A percentile compares a stretch with the other conserved stretches of the same genome.
These are phyloP conservation scores for Gobiocypris rarus DNA, from an alignment of 2,113 vertebrate genomes.

Conservation along the genomic window DNA sequence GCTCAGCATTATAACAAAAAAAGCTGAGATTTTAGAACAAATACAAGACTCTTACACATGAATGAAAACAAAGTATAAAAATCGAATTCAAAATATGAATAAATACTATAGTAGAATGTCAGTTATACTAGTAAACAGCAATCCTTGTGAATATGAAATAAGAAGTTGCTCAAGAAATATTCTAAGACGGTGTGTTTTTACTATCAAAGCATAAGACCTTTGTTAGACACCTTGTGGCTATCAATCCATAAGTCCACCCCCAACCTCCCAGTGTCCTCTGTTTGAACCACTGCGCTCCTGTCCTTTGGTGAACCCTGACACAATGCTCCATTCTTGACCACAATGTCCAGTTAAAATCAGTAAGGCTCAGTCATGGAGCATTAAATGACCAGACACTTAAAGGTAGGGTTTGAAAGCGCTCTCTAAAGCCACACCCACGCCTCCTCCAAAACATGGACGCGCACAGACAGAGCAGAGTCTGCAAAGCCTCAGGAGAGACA, in stretches of 20 bases:
- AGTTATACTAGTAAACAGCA: not conserved
- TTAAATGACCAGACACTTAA: conserved; percentile 4
- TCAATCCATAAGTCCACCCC: conserved; percentile 23
- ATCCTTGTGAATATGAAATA: not conserved
- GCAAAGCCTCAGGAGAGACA: no score
- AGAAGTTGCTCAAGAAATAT: conserved; percentile 8
- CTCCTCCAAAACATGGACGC: no score
- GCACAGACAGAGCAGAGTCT: no score
- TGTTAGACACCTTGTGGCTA: not conserved
- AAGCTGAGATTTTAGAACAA: not conserved
- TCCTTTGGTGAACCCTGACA: conserved; percentile 39
- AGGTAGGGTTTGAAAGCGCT: no score
- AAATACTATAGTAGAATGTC: no score
- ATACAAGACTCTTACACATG: no score
- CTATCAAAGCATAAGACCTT: conserved; percentile 19
- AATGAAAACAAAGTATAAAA: no score
- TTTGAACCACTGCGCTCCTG: conserved; percentile 10
- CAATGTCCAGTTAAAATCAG: not conserved
- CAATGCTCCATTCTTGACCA: not conserved
- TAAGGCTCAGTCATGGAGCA: not conserved
- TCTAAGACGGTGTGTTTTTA: conserved; percentile 27
- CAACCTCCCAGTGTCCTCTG: conserved; percentile 6
- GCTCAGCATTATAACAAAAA: not conserved
- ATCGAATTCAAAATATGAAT: no score
- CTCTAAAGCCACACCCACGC: no score